These are phyloP conservation scores for Melanargia galathea DNA, from an alignment of 2,888 invertebrate genomes.

Conservation along the genomic window DNA sequence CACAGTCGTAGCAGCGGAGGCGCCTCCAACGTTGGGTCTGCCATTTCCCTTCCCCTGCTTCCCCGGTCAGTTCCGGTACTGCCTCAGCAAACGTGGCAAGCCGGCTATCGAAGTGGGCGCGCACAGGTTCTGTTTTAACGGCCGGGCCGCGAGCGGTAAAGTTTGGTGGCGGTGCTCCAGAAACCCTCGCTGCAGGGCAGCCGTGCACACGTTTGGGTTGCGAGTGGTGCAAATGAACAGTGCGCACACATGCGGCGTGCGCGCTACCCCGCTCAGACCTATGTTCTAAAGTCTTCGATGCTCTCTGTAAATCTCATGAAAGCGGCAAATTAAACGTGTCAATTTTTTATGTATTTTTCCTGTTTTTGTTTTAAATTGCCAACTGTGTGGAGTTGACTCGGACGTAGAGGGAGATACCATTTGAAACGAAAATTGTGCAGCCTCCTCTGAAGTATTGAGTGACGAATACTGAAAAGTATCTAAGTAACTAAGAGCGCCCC, in stretches of 20 bases:
- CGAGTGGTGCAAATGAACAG: constrained; percentile 79
- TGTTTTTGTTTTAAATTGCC: constrained; percentile 2
- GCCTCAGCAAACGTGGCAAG: constrained; percentile 76
- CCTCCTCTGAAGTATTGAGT: neutral
- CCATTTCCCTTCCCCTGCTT: constrained; percentile 78
- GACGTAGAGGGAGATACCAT: too few species aligned
- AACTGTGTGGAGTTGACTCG: neutral
- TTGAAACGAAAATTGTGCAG: neutral
- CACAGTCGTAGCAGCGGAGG: constrained; percentile 52
- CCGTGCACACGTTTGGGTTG: constrained; percentile 75
- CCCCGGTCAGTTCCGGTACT: constrained; percentile 77
- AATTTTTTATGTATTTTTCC: constrained; percentile 54
- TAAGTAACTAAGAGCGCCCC: too few species aligned
- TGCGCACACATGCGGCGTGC: constrained; percentile 76
- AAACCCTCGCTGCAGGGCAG: constrained; percentile 76
- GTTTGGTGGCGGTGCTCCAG: constrained; percentile 79
- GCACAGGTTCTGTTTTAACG: constrained; percentile 77
- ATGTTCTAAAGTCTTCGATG: constrained; percentile 60
- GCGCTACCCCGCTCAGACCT: constrained; percentile 73
- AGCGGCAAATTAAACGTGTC: constrained; percentile 42
- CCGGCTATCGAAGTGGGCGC: constrained; percentile 78
- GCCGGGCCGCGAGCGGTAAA: constrained; percentile 76
- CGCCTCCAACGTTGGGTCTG: constrained; percentile 69
- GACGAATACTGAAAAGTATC: too few species aligned
- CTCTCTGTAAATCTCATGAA: constrained; percentile 32